Evolutionary conservation across 1,140 invertebrate species (phyloP), one percentile per base, ranked within the genome.

Genomic region (Branchinecta lynchi): DNA sequence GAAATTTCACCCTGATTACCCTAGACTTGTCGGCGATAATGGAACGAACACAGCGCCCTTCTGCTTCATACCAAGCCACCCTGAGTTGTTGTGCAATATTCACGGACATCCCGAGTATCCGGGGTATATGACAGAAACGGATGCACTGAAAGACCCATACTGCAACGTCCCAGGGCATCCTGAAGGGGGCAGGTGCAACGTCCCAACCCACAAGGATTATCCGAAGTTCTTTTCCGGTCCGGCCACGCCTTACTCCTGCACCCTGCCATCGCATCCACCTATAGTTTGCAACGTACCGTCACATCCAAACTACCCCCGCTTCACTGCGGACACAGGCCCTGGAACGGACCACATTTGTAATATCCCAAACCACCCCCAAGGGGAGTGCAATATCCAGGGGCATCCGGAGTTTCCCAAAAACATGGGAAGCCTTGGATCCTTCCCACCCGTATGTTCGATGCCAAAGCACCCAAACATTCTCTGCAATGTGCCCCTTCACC

Each of bases 161-260:
- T 71, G 71, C 68, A 71, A 71, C 44, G 68, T 71, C 7, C 71
- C 71, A 45, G 32, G 66, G 15, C 71, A 71, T 44, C 69, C 69
- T 32, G 43, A 66, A 15, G 45, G 12, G 17, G 69, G 60, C 12
- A 70, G 44, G 21, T 71, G 45, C 65, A 71, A 66, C 46, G 45
- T 66, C 51, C 70, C 51, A 44, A 32, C 65, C 43, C 70, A 70
- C 46, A 65, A 43, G 44, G 45, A 69, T 45, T 69, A 65, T 68
- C 70, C 68, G 9, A 70, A 66, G 66, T 60, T 65, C 43, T 32
- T 32, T 32, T 45, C 60, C 21, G 43, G 15, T 21, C 70, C 68
- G 17, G 68, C 51, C 32, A 43, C 66, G 10, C 69, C 69, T 12
- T 43, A 51, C 17, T 20, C 66, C 10, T 70, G 69, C 69, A 70